Evolutionary conservation across 2,797 vertebrate species (phyloP).

Genomic region (Crocidura indochinensis): DNA sequence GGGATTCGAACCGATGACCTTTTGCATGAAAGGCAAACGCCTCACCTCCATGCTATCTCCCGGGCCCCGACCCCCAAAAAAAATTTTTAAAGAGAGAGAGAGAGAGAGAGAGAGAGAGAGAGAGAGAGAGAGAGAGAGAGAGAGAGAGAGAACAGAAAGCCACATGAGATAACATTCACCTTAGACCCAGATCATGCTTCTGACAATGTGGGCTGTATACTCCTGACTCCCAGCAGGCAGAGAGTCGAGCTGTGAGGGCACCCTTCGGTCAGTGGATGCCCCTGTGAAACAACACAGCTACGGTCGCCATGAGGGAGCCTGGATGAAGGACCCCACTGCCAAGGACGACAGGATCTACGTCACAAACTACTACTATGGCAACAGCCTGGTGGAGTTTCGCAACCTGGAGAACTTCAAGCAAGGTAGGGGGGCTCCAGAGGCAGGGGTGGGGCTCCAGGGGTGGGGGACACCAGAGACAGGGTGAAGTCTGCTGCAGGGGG

Average conservation of each 20-base stretch:
- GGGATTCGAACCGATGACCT: too few relatives aligned
- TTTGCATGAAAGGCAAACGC: too few relatives aligned
- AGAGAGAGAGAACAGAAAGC: background rate
- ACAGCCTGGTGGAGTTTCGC: constrained; percentile 98
- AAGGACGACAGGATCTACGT: constrained; percentile 97
- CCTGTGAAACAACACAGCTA: constrained; percentile 97
- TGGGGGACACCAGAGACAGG: background rate
- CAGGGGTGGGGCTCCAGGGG: constrained; percentile 4
- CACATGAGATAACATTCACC: background rate
- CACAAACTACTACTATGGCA: constrained; percentile 99
- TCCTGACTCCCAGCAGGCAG: constrained; percentile 87
- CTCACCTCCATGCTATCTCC: too few relatives aligned
- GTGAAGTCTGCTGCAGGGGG: background rate
- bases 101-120: background rate
- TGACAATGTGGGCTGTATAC: background rate
- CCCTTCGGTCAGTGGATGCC: constrained; percentile 94
- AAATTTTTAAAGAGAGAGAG: too few relatives aligned
- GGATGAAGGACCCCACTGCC: constrained; percentile 98
- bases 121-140: background rate
- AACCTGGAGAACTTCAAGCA: constrained; percentile 99
- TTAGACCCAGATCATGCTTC: background rate
- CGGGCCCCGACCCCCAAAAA: too few relatives aligned
- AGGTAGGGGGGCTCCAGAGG: constrained; percentile 89
- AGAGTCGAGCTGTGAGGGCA: constrained; percentile 95
- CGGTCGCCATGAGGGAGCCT: constrained; percentile 97